Base-by-base conservation (phyloP, 2,797 vertebrate species). In the Triplophysa bombifrons region DNA sequence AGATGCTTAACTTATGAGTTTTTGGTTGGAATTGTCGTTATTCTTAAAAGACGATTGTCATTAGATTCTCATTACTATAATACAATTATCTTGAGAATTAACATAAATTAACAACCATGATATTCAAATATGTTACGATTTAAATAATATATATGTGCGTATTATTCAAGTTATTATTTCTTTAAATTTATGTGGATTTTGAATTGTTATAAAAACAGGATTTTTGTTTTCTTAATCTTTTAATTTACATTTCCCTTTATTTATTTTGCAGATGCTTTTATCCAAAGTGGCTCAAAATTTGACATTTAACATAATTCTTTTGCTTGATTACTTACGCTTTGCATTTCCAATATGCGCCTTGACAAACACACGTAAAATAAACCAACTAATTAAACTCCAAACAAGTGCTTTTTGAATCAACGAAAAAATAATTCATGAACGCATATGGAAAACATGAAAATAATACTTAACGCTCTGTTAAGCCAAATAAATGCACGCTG, bases 401-500 rank as follows among this genome's bases (percentile, higher is more conserved):
- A 66, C 41, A 73, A 56, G 30, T 58, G 50, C 25, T 73, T 73
- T 27, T 38, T 65, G 63, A 46, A 46, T 34, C 20, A 16, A 4
- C 17, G 50, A 9, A 56, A 67, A 41, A 55, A 30, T 11, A 14
- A 20, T 53, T 78, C 46, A 53, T 46, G 58, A 44, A 30, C 30
- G 17, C 61, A 56, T 44, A 56, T 41, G 16, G 51, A 72, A 71
- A 79, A 48, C 50, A 50, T 14, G 53, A 76, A 67, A 72, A 80
- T 53, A 76, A 51, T 71, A 80, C 72, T 51, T 75, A 41, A 60
- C 67, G 63, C 53, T 67, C 70, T 73, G 71, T 60, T 80, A 73
- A 76, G 64, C 55, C 67, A 72, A 72, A 75, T 80, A 65, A 83
- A 72, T 70, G 34, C 56, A 76, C 6, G 34, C 53, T 76, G 78